A percentile compares a stretch with the other conserved stretches of the same genome.
Evolutionary conservation across 2,113 vertebrate species (phyloP).

Genomic region (Phasianus colchicus): DNA sequence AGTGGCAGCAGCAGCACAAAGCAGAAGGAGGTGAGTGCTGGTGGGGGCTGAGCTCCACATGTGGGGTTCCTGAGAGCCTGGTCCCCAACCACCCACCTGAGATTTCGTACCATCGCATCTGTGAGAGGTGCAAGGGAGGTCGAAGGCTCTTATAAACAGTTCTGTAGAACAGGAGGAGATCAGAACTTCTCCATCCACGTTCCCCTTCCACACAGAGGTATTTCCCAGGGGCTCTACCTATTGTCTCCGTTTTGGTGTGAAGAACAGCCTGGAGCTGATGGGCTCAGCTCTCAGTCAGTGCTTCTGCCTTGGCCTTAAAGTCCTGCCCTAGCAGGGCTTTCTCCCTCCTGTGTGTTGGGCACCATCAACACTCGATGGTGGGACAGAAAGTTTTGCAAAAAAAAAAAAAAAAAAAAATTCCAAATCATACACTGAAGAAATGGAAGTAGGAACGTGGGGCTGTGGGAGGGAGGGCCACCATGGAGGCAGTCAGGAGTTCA

Average conservation of each 20-base stretch:
- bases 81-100: rapidly evolving
- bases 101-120: neutral
- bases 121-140: neutral
- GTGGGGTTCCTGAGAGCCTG: too few relatives aligned
- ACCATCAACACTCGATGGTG: rapidly evolving
- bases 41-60: too few relatives aligned
- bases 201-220: rapidly evolving
- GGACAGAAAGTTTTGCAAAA: neutral
- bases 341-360: neutral
- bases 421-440: rapidly evolving
- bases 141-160: neutral
- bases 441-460: neutral
- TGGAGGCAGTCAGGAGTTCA: too few relatives aligned
- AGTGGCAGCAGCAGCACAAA: neutral
- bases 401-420: rapidly evolving
- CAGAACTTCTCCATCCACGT: neutral
- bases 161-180: neutral
- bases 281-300: too few relatives aligned
- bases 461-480: too few relatives aligned
- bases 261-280: neutral
- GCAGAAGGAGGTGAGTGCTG: slow-evolving; percentile 72
- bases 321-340: neutral
- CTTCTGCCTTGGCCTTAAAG: neutral
- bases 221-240: neutral
- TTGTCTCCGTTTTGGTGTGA: neutral